phyloP scores from a whole-genome alignment of 2,113 vertebrate genomes.

The Psilopogon haemacephalus region DNA sequence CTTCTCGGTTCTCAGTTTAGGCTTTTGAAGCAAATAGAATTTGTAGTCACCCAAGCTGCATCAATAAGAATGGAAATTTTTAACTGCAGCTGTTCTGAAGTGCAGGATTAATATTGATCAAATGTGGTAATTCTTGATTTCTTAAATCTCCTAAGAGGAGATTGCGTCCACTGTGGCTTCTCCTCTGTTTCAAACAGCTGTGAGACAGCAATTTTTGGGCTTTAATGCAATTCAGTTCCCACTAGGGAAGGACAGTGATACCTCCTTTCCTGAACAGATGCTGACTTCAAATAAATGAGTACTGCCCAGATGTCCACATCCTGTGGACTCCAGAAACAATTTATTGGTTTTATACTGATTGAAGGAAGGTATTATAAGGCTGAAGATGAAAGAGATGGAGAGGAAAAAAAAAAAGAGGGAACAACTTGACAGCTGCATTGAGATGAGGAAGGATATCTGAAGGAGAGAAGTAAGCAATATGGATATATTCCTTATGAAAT shows the following conservation, averaged over 20 bases:
- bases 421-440: fast-evolving
- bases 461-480: background rate
- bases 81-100: background rate
- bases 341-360: background rate
- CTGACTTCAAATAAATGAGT: background rate
- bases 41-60: background rate
- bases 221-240: background rate
- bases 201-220: background rate
- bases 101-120: background rate
- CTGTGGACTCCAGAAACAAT: background rate
- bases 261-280: background rate
- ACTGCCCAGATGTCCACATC: background rate
- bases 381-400: background rate
- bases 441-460: background rate
- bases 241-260: background rate
- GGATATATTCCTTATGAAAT: background rate
- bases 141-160: background rate
- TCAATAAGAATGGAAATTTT: background rate
- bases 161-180: background rate
- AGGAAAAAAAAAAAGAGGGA: background rate
- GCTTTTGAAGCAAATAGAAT: background rate
- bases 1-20: background rate
- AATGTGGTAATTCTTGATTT: background rate
- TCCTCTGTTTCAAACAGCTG: background rate
- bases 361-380: background rate